Conservation (phyloP, 2,113 vertebrate species). For the Cariama cristata region DNA sequence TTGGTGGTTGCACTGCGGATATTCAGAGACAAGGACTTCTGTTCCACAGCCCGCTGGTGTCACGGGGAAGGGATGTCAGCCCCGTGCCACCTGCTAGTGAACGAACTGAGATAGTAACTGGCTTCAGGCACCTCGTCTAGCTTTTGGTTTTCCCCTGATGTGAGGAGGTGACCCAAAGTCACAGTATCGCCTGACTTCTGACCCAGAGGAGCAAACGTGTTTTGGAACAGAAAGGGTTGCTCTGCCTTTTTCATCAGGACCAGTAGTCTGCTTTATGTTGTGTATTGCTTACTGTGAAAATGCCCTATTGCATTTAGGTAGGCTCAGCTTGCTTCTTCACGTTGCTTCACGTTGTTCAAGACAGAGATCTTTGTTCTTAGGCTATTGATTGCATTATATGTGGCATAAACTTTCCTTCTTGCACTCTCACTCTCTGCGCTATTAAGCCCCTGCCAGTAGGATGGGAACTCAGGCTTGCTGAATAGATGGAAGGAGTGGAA, state of each 20-base stretch:
- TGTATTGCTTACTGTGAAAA: background rate
- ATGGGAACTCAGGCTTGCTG: background rate
- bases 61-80: background rate
- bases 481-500: background rate
- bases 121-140: background rate
- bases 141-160: background rate
- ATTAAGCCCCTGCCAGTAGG: background rate
- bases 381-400: background rate
- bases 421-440: background rate
- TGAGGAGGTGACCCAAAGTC: background rate
- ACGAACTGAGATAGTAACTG: background rate
- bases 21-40: background rate
- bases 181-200: fast-evolving
- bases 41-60: fast-evolving
- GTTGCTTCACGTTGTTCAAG: background rate
- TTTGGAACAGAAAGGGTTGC: background rate
- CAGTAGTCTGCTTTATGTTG: background rate
- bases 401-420: background rate
- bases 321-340: background rate
- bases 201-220: background rate
- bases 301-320: fast-evolving
- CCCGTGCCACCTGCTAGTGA: background rate
- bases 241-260: fast-evolving
- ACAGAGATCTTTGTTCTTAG: background rate
- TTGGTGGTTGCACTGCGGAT: background rate